Conservation (phyloP, 1,140 invertebrate species). For the Brachionus paranguensis region DNA sequence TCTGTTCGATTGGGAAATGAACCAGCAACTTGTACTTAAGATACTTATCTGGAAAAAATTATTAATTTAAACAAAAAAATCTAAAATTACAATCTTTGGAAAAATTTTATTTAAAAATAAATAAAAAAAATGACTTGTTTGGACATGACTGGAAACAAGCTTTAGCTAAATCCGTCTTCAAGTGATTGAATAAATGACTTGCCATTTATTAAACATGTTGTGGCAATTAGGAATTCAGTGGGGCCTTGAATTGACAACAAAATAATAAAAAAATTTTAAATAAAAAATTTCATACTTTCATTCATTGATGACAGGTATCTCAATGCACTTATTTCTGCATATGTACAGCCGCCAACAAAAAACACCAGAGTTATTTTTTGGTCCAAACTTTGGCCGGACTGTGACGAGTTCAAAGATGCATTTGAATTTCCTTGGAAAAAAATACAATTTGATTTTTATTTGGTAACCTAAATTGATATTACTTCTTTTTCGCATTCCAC, state of each 20-base stretch:
- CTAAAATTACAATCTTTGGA: background rate
- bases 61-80: background rate
- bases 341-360: slow-evolving; percentile 91
- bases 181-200: slow-evolving; percentile 17
- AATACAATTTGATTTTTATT: background rate
- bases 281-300: slow-evolving; percentile 62
- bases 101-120: background rate
- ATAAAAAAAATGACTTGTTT: background rate
- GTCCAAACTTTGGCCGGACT: slow-evolving; percentile 44
- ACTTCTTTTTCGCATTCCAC: slow-evolving; percentile 52
- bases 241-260: background rate
- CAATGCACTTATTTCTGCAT: slow-evolving; percentile 84
- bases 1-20: background rate
- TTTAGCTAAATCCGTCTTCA: background rate
- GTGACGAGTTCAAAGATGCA: slow-evolving; percentile 52
- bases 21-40: background rate
- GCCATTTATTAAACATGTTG: slow-evolving; percentile 29
- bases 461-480: background rate
- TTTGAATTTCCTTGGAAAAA: slow-evolving; percentile 50
- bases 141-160: background rate
- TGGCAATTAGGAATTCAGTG: slow-evolving; percentile 1
- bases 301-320: slow-evolving; percentile 84
- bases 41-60: background rate
- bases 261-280: background rate
- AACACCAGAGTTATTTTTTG: slow-evolving; percentile 76